Evolutionary conservation across 2,797 vertebrate species (phyloP), one percentile per base, ranked within the genome.

Genomic region (Siniperca undulata): DNA sequence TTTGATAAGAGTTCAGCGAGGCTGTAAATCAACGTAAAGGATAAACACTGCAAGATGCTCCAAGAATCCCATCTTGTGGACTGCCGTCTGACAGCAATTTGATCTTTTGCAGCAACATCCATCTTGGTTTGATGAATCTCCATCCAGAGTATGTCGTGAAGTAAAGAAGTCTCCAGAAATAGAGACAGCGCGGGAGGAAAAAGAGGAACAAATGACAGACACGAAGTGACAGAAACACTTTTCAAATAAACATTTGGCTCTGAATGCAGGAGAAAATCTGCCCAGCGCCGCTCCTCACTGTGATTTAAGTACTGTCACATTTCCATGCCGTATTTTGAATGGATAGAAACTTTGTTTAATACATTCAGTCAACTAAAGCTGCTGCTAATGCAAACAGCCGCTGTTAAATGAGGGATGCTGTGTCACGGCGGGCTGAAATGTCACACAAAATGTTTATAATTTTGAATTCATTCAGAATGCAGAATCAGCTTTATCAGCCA

Each of bases 1-100:
- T 71, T 16, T 56, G 46, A 52, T 70, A 3, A 16, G 36, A 67
- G 17, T 62, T 22, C 36, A 38, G 8, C 7, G 16, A 62, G 22
- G 67, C 60, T 38, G 30, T 86, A 84, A 80, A 83, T 83, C 61
- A 70, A 50, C 3, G 3, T 48, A 8, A 72, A 79, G 61, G 67
- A 74, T 84, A 89, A 91, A 89, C 74, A 87, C 65, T 52, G 36
- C 86, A 77, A 84, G 81, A 85, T 74, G 75, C 65, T 81, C 64
- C 60, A 82, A 61, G 53, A 69, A 65, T 82, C 20, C 22, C 19
- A 61, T 76, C 50, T 7, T 74, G 74, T 60, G 67, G 55, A 74
- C 52, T 10, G 8, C 36, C 66, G 17, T 77, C 86, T 89, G 69
- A 89, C 30, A 70, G 44, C 34, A 75, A 50, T 78, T 64, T 55